phyloP scores from a whole-genome alignment of 2,113 vertebrate species.

The Dicaeum eximium region DNA sequence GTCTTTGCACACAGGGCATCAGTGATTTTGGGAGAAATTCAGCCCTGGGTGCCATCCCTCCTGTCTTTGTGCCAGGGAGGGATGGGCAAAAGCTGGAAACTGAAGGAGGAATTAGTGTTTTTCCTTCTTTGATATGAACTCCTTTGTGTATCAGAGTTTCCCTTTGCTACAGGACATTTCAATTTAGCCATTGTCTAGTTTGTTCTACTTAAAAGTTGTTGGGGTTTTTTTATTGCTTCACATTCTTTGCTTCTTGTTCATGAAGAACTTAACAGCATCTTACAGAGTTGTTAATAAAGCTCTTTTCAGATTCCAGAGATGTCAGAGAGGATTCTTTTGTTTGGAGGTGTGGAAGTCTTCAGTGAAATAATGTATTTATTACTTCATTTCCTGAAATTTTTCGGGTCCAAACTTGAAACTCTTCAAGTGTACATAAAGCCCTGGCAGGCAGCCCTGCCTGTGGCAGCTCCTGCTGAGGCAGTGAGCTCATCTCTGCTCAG shows the following conservation, averaged over 20 bases:
- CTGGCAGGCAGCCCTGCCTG: neutral
- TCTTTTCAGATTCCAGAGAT: neutral
- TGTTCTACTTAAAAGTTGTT: neutral
- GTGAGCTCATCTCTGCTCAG: neutral
- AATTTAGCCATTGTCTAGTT: neutral
- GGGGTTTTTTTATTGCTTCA: neutral
- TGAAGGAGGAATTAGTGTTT: neutral
- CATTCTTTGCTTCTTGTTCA: neutral
- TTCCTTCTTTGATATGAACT: neutral
- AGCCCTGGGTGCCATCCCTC: neutral
- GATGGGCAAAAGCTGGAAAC: neutral
- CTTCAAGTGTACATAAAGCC: neutral
- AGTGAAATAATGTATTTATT: neutral
- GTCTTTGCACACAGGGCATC: neutral
- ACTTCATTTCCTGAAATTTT: constrained; percentile 12
- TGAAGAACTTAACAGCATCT: neutral
- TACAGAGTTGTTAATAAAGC: neutral
- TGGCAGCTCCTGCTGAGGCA: neutral
- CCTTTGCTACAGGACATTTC: neutral
- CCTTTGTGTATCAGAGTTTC: neutral
- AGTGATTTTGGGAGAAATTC: neutral
- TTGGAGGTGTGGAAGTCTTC: neutral
- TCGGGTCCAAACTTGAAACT: neutral
- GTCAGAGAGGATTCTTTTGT: neutral
- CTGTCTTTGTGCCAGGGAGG: neutral